A percentile compares a stretch with the other conserved stretches of the same genome.
Conservation (phyloP, 2,113 vertebrate genomes). For the Centropus unirufus region DNA sequence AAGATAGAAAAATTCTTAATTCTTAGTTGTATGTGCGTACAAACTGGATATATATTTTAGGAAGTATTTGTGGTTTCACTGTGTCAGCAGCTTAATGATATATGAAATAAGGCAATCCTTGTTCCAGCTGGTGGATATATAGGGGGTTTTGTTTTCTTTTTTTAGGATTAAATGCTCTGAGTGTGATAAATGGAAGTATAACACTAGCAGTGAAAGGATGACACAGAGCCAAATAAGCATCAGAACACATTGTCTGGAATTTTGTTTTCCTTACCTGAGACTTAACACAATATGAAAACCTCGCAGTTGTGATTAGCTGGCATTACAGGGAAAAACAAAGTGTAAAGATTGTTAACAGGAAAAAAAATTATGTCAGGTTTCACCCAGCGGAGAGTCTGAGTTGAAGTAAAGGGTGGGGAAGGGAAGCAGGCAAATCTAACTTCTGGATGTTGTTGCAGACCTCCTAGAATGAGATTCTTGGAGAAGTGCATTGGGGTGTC, state of each 20-base stretch:
- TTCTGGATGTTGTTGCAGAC: background rate
- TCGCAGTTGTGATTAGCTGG: background rate
- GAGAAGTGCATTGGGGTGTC: fast-evolving
- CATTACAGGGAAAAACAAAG: background rate
- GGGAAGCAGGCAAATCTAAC: background rate
- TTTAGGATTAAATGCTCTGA: background rate
- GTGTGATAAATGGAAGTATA: background rate
- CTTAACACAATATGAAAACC: background rate
- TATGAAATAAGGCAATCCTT: background rate
- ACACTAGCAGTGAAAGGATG: background rate
- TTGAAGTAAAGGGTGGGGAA: background rate
- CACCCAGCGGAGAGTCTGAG: background rate
- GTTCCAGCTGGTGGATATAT: background rate
- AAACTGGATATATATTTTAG: background rate
- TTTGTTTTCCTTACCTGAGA: background rate
- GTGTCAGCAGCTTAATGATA: background rate
- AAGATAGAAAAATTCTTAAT: background rate
- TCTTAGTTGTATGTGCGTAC: background rate
- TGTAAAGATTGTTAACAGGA: background rate
- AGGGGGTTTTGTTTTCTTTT: background rate
- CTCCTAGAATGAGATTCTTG: background rate
- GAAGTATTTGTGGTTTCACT: background rate
- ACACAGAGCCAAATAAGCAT: background rate
- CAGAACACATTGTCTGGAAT: background rate
- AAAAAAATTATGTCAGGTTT: background rate